phyloP scores from a whole-genome alignment of 2,888 invertebrate genomes.

The Athalia rosae region DNA sequence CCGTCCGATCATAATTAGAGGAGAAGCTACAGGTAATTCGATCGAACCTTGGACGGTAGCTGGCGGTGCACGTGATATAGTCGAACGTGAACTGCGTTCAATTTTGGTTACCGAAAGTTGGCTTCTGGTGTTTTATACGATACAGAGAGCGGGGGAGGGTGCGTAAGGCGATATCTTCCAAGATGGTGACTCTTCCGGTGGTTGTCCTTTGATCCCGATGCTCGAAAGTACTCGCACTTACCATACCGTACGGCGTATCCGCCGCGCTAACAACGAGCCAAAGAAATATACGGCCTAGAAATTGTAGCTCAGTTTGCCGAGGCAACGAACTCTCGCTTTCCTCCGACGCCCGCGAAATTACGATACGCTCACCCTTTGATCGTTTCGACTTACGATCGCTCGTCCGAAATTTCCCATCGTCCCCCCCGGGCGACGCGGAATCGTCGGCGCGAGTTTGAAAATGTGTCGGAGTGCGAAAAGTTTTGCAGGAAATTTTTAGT shows the following conservation, averaged over 20 bases:
- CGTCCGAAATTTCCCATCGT: background rate
- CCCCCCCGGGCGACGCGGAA: background rate
- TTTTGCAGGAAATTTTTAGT: background rate
- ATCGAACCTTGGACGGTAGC: too few relatives aligned
- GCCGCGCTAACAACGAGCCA: background rate
- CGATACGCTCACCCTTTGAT: background rate
- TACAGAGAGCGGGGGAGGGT: background rate
- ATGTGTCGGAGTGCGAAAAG: background rate
- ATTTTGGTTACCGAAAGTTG: background rate
- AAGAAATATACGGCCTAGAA: background rate
- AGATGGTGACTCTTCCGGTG: conserved; percentile 18
- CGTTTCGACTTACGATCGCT: background rate
- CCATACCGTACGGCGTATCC: too few relatives aligned
- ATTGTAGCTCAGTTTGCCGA: background rate
- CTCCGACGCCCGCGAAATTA: background rate
- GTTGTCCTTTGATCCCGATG: conserved; percentile 15
- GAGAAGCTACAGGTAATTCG: too few relatives aligned
- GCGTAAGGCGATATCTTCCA: conserved; percentile 16
- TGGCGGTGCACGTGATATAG: too few relatives aligned
- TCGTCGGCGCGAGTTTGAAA: background rate
- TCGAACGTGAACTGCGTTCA: too few relatives aligned
- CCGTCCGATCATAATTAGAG: too few relatives aligned
- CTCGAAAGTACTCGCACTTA: background rate
- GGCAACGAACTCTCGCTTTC: background rate
- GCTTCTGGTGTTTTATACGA: background rate